These are phyloP conservation scores for Eupelmus urozonus DNA, from an alignment of 2,888 invertebrate species.

Conservation along the genomic window DNA sequence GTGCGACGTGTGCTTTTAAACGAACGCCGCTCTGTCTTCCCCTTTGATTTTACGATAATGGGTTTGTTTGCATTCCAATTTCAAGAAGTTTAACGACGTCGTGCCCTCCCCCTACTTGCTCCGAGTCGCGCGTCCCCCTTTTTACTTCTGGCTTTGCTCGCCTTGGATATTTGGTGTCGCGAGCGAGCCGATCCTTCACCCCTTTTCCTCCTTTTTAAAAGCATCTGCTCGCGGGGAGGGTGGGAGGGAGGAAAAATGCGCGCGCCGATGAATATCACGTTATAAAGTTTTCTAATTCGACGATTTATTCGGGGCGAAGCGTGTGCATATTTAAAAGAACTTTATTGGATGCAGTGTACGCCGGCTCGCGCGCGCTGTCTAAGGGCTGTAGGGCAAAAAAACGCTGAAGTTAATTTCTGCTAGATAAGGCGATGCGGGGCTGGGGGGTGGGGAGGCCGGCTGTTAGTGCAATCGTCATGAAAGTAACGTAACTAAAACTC, in stretches of 20 bases:
- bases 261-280: conserved; percentile 25
- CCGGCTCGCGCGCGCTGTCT: too few relatives aligned
- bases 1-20: conserved; percentile 69
- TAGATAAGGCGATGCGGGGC: conserved; percentile 57
- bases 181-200: conserved; percentile 24
- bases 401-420: conserved; percentile 57
- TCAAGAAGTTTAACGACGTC: conserved; percentile 70
- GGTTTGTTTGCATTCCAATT: conserved; percentile 74
- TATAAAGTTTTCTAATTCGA: conserved; percentile 50
- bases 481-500: conserved; percentile 66
- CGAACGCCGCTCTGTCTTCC: conserved; percentile 69
- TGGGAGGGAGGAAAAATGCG: conserved; percentile 37
- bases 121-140: conserved; percentile 47
- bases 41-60: conserved; percentile 73
- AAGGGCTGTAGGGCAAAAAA: conserved; percentile 33
- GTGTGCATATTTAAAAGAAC: conserved; percentile 46
- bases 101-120: conserved; percentile 49
- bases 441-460: conserved; percentile 9
- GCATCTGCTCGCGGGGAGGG: conserved; percentile 9
- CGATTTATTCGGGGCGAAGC: conserved; percentile 30
- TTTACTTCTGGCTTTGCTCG: conserved; percentile 39
- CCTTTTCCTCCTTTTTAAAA: conserved; percentile 6
- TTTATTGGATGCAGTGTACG: conserved; percentile 44
- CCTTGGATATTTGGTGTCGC: not conserved
- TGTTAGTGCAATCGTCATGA: conserved; percentile 74